phyloP scores from a whole-genome alignment of 2,113 vertebrate genomes.

The Anoura caudifer region DNA sequence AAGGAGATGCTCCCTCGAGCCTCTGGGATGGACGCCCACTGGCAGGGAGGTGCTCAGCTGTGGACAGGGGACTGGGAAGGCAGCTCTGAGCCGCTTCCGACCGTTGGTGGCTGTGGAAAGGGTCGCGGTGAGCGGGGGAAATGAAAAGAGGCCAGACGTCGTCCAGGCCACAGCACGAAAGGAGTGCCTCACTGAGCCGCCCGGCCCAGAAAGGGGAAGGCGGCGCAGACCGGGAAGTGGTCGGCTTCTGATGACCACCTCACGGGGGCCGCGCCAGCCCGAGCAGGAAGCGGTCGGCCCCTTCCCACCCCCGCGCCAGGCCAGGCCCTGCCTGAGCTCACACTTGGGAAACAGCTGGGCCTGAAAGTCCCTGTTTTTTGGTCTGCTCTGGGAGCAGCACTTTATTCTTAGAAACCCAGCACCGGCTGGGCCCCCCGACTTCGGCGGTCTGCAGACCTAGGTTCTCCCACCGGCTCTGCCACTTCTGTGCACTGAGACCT shows the following conservation, averaged over 20 bases:
- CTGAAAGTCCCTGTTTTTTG: conserved; percentile 62
- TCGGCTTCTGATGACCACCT: conserved; percentile 85
- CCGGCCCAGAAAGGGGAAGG: conserved; percentile 87
- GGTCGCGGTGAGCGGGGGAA: neutral
- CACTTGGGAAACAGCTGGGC: conserved; percentile 46
- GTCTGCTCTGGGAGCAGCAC: neutral
- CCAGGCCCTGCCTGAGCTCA: conserved; percentile 44
- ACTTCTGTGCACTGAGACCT: neutral
- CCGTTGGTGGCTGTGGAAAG: conserved; percentile 64
- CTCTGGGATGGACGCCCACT: neutral
- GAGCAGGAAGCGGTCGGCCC: conserved; percentile 66
- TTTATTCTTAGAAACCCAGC: conserved; percentile 58
- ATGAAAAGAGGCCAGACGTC: conserved; percentile 75
- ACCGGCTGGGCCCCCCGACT: neutral
- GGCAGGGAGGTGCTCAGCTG: neutral
- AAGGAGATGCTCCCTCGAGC: neutral
- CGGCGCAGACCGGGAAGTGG: conserved; percentile 86
- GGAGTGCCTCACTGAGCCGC: conserved; percentile 62
- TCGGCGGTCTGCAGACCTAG: conserved; percentile 14
- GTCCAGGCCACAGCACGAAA: conserved; percentile 85
- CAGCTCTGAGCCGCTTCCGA: conserved; percentile 61
- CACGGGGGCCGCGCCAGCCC: conserved; percentile 62
- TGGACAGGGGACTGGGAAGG: neutral
- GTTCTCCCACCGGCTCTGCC: neutral
- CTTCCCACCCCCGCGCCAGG: conserved; percentile 8